Percentiles rank a stretch among this genome's conserved stretches.
Conservation (phyloP, 1,140 invertebrate genomes). For the Elysia chlorotica region DNA sequence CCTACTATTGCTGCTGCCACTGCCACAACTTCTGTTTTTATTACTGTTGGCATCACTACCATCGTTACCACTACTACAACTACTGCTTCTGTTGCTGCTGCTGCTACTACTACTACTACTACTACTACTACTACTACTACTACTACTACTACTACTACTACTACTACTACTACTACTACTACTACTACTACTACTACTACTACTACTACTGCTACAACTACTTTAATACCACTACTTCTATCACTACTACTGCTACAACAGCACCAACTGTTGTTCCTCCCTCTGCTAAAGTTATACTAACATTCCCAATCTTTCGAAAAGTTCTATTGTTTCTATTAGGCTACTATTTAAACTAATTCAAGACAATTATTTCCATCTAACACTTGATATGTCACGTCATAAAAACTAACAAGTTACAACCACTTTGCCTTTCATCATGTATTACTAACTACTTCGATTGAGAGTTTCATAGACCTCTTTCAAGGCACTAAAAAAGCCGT, state of each 20-base stretch:
- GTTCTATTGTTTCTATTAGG: background rate
- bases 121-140: background rate
- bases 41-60: background rate
- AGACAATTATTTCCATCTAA: background rate
- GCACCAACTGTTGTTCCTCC: background rate
- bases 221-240: background rate
- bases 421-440: background rate
- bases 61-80: background rate
- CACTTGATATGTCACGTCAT: background rate
- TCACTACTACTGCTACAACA: background rate
- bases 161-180: background rate
- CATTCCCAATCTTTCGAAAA: too few species aligned
- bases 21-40: background rate
- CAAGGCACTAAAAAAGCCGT: too few species aligned
- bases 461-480: too few species aligned
- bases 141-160: slow-evolving; percentile 3
- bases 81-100: slow-evolving; percentile 1
- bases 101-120: slow-evolving; percentile 1
- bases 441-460: too few species aligned
- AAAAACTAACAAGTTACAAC: background rate
- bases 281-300: background rate
- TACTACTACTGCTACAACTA: background rate
- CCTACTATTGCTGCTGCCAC: background rate
- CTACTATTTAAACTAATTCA: background rate
- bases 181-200: slow-evolving; percentile 1